Base-by-base conservation (phyloP, 2,797 vertebrate species). In the Onychomys torridus region DNA sequence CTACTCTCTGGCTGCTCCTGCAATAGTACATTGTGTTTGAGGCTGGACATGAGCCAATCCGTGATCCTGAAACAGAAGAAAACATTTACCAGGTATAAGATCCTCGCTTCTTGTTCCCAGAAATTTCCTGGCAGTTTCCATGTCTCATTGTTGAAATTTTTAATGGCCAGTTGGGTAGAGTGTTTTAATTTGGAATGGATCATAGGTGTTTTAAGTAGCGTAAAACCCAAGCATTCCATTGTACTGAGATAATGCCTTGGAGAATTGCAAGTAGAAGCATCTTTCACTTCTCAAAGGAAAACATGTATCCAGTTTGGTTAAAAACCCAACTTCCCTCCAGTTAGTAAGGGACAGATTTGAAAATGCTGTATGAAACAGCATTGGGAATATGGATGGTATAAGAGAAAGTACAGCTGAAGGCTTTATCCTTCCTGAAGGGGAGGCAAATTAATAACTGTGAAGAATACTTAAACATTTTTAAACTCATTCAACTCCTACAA, bases 11-110 rank as follows among this genome's bases (percentile, higher is more conserved):
- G 99, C 99, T 97, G 99, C 99, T 98, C 99, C 98, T 98, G 98
- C 99, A 98, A 98, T 99, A 99, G 99, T 99, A 99, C 99, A 99
- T 99, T 99, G 99, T 99, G 98, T 99, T 99, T 99, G 99, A 99
- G 99, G 99, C 99, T 98, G 99, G 99, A 99, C 99, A 99, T 93
- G 99, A 99, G 98, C 99, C 99, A 98, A 99, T 99, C 99, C 99
- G 99, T 98, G 99, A 99, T 99, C 98, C 99, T 90, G 99, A 99
- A 99, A 99, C 98, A 95, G 99, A 99, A 98, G 99, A 99, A 99
- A 99, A 99, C 99, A 99, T 99, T 99, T 99, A 99, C 99, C 99
- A 99, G 99, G 99, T 99, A 99, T 99, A 98, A 92, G 89, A 90
- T 40, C 32, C 79, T 97, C 96, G 14, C 78, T 76, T 97, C 57